phyloP scores from a whole-genome alignment of 2,888 invertebrate genomes.

The Acanthopleura granulata region DNA sequence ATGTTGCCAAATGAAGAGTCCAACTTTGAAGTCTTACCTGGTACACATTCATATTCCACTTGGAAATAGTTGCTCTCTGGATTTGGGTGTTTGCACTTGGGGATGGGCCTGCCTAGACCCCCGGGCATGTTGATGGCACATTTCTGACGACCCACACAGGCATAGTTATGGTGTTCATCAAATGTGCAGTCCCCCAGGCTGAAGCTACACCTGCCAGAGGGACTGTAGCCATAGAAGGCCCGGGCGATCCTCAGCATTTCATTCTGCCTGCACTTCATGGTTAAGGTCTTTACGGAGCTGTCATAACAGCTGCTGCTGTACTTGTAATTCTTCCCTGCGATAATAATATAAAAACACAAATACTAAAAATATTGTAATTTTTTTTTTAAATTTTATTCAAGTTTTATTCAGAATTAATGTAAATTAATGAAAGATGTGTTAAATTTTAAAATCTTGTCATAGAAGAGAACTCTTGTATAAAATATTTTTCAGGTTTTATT shows the following conservation, averaged over 20 bases:
- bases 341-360: neutral
- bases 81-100: conserved; percentile 22
- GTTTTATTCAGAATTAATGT: neutral
- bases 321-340: conserved; percentile 8
- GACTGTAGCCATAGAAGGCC: conserved; percentile 60
- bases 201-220: conserved; percentile 42
- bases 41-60: conserved; percentile 63
- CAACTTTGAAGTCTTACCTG: conserved; percentile 41
- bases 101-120: conserved; percentile 48
- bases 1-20: no score
- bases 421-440: neutral
- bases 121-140: conserved; percentile 58
- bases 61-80: conserved; percentile 60
- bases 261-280: conserved; percentile 54
- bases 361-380: neutral
- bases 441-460: no score
- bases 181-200: conserved; percentile 53
- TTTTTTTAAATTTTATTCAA: neutral
- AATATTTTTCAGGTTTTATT: no score
- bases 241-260: conserved; percentile 57
- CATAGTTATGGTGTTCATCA: conserved; percentile 48
- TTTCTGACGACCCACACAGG: conserved; percentile 54
- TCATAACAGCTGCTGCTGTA: conserved; percentile 50
- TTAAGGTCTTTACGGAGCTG: conserved; percentile 42
- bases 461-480: no score